These are phyloP conservation scores for Spinus pinus DNA, from an alignment of 2,797 vertebrate genomes.

Conservation along the genomic window DNA sequence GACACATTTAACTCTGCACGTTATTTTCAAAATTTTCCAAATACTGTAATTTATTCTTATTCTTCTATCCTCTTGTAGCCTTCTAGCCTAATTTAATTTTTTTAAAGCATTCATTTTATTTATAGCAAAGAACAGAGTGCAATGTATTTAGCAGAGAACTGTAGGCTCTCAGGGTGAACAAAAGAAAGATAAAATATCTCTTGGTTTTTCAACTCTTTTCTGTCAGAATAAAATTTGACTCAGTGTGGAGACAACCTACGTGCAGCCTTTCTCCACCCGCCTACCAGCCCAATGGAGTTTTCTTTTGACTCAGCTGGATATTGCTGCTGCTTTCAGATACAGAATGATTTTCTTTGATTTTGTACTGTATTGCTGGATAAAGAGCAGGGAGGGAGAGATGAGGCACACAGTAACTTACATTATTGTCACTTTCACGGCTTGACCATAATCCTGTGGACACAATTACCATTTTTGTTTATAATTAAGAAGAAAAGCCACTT, in stretches of 20 bases:
- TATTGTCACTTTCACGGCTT: rapidly evolving
- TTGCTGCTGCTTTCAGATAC: constrained; percentile 45
- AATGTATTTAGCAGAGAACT: constrained; percentile 36
- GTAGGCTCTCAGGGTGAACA: constrained; percentile 11
- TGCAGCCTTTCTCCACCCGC: background rate
- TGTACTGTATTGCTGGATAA: constrained; percentile 4
- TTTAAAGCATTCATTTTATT: constrained; percentile 20
- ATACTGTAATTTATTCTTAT: background rate
- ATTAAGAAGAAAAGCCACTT: background rate
- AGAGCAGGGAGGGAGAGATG: background rate
- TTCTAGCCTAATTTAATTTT: background rate
- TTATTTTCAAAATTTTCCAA: constrained; percentile 7
- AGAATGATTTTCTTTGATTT: constrained; percentile 44
- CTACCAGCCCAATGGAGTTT: constrained; percentile 12
- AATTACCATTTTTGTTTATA: background rate
- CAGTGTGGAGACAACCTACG: constrained; percentile 15
- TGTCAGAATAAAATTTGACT: constrained; percentile 34
- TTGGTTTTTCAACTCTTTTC: constrained; percentile 24
- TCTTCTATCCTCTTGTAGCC: background rate
- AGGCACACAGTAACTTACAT: background rate
- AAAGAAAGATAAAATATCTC: constrained; percentile 46
- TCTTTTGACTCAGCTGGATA: constrained; percentile 55
- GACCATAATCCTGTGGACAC: background rate
- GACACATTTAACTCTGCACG: background rate
- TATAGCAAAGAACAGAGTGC: constrained; percentile 20